Conservation (phyloP, 2,888 invertebrate genomes). For the Platycnemis pennipes region DNA sequence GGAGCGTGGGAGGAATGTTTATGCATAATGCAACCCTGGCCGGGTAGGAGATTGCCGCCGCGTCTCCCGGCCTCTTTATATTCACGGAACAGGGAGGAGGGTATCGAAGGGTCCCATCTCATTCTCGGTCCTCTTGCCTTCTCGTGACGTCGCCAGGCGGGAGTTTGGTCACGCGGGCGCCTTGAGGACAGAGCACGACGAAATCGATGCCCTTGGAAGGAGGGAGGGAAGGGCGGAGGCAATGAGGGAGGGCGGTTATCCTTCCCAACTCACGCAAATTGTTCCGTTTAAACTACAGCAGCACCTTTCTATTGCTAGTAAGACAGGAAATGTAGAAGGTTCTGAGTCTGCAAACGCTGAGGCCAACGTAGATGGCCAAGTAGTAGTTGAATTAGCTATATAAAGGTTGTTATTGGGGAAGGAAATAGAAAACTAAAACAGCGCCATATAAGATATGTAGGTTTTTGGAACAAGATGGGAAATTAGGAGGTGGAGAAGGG, state of each 20-base stretch:
- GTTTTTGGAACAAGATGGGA: too few relatives aligned
- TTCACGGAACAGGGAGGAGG: background rate
- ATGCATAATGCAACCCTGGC: background rate
- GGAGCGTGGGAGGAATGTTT: background rate
- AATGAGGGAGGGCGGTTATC: too few relatives aligned
- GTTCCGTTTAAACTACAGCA: too few relatives aligned
- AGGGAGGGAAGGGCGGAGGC: background rate
- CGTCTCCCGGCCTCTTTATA: background rate
- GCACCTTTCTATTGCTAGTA: too few relatives aligned
- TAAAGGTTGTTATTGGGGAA: too few relatives aligned
- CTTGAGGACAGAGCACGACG: slow-evolving; percentile 39
- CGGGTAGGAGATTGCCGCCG: background rate
- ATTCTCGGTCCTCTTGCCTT: background rate
- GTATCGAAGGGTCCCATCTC: background rate
- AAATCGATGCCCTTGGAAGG: slow-evolving; percentile 27
- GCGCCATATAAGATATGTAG: too few relatives aligned
- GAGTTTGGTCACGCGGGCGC: slow-evolving; percentile 45
- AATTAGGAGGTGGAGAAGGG: too few relatives aligned
- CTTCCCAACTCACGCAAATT: background rate
- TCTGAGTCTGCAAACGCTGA: too few relatives aligned
- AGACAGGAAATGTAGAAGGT: too few relatives aligned
- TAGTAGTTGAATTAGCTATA: too few relatives aligned
- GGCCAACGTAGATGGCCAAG: too few relatives aligned
- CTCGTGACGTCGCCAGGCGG: background rate
- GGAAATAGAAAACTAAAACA: too few relatives aligned